Evolutionary conservation across 2,113 vertebrate genomes (phyloP).

Genomic region (Prunella fulvescens): DNA sequence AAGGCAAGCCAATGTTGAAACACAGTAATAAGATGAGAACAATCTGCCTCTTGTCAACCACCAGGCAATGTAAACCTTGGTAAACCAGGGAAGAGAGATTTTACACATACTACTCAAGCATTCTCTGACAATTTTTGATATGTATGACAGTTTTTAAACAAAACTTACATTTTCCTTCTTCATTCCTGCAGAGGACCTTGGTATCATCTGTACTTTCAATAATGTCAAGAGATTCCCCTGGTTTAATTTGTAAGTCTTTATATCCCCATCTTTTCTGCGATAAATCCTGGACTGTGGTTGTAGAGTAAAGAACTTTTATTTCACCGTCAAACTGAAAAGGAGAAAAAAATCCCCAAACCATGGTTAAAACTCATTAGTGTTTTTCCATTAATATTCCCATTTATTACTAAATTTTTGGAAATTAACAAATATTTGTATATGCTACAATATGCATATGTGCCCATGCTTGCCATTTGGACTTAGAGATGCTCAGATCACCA

Average conservation of each 20-base stretch:
- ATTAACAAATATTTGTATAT: background rate
- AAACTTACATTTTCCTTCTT: slow-evolving; percentile 91
- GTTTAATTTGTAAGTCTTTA: slow-evolving; percentile 83
- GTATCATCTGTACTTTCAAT: slow-evolving; percentile 79
- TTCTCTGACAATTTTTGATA: background rate
- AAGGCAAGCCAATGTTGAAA: background rate
- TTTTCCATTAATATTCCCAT: background rate
- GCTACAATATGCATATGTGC: background rate
- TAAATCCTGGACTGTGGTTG: slow-evolving; percentile 67
- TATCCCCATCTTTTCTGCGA: slow-evolving; percentile 77
- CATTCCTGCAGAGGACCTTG: slow-evolving; percentile 88
- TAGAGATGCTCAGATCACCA: background rate
- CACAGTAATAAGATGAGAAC: background rate
- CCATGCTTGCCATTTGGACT: background rate
- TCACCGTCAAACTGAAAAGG: slow-evolving; percentile 86
- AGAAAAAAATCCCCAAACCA: background rate
- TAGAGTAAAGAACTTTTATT: slow-evolving; percentile 82
- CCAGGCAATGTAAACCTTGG: background rate
- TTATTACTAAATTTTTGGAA: background rate
- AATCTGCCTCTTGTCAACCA: background rate
- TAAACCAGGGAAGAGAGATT: background rate
- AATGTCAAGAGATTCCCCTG: slow-evolving; percentile 84
- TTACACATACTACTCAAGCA: background rate
- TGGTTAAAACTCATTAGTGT: background rate
- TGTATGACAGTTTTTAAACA: background rate